Base-by-base conservation (phyloP, 2,797 vertebrate genomes). In the Pelochelys cantorii region DNA sequence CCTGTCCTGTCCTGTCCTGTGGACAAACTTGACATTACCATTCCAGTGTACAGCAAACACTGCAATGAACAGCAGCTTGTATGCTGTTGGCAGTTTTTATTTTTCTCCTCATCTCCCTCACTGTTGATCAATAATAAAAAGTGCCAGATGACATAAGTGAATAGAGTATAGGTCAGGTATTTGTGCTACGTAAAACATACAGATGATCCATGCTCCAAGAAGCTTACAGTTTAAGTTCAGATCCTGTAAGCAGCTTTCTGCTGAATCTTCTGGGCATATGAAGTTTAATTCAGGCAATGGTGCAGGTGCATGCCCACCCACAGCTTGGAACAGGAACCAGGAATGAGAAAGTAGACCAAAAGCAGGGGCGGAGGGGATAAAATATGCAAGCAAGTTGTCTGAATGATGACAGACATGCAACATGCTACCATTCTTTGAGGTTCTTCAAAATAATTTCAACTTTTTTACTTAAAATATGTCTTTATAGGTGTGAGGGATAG, bases 151-250 rank as follows among this genome's bases (percentile, higher is more conserved):
- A 81, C 34, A 42, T 42, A 82, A 20, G 82, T 5, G 56, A 78
- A 60, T 89, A n/a, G 42, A 48, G 1, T n/a, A 74, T 0, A 52
- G 4, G 2, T 25, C 62, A 2, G 37, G 86, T 23, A 37, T 23
- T 42, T 0, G 1, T 15, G 14, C 57, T 71, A 5, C 4, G 1
- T 23, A 23, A 89, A 78, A 14, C 0, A 54, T 11, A n/a, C 48
- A 55, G 56, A 9, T n/a, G 23, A 1, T 55, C 79, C n/a, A 27
- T 57, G 5, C 68, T 87, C 53, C n/a, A 48, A 18, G 52, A 34
- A 55, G 18, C 18, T 8, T 4, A 8, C 48, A 34, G 48, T 34
- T 37, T 57, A 53, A 34, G 34, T 12, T 18, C 57, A n/a, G 77
- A 54, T 83, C 74, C 25, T 79, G 42, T 11, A 55, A 62, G 31